Conservation (phyloP, 2,113 vertebrate genomes). For the Pica pica region DNA sequence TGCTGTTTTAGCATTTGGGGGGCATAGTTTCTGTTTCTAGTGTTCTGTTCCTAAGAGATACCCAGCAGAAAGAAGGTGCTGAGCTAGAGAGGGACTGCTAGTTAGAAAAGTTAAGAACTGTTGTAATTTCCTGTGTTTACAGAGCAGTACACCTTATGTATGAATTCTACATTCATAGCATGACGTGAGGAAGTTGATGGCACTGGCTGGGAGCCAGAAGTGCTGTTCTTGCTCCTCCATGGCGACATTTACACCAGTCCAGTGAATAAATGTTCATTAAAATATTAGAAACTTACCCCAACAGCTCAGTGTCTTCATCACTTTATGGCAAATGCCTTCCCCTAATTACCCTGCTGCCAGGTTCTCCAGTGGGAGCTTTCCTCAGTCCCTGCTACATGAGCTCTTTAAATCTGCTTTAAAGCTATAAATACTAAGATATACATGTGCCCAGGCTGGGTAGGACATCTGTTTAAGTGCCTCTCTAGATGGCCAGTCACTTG, state of each 20-base stretch:
- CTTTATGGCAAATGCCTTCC: not conserved
- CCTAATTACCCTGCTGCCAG: not conserved
- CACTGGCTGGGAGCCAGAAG: not conserved
- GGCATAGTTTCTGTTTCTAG: not conserved
- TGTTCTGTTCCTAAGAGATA: not conserved
- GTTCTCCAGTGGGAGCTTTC: not conserved
- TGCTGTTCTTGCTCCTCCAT: not conserved
- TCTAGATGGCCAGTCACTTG: not conserved
- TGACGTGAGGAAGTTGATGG: not conserved
- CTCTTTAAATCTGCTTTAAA: not conserved
- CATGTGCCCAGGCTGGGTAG: fast-evolving
- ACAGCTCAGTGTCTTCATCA: not conserved
- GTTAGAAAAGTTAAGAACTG: not conserved
- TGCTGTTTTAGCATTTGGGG: not conserved
- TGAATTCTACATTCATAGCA: not conserved
- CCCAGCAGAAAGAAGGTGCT: not conserved
- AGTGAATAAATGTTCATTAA: not conserved
- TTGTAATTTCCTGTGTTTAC: not conserved
- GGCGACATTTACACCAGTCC: not conserved
- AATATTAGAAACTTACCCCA: not conserved
- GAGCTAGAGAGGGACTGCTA: not conserved
- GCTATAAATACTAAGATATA: not conserved
- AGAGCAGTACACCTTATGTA: not conserved
- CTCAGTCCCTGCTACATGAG: not conserved
- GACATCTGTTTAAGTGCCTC: not conserved